phyloP scores from a whole-genome alignment of 2,113 vertebrate genomes.

The Oreochromis spilurus region DNA sequence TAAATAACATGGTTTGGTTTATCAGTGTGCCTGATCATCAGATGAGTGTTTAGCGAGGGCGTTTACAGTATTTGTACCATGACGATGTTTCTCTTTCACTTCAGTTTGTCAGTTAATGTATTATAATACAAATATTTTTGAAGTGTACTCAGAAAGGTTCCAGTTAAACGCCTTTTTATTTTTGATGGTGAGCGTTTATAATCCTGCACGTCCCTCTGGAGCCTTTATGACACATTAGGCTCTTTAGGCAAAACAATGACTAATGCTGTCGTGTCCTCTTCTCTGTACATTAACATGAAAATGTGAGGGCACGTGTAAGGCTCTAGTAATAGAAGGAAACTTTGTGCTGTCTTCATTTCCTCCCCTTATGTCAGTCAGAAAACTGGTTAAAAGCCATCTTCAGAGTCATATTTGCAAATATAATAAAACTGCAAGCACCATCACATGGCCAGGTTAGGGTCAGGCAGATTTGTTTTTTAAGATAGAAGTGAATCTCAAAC shows the following conservation, averaged over 20 bases:
- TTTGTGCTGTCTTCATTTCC: conserved; percentile 1
- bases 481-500: background rate
- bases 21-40: background rate
- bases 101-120: background rate
- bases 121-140: background rate
- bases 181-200: conserved; percentile 32
- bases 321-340: background rate
- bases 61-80: background rate
- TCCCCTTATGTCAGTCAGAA: background rate
- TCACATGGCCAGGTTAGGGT: background rate
- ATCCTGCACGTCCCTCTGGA: conserved; percentile 51
- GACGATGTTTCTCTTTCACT: background rate
- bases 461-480: background rate
- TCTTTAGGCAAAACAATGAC: conserved; percentile 53
- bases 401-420: background rate
- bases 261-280: conserved; percentile 50
- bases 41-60: background rate
- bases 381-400: background rate
- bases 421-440: background rate
- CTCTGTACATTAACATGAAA: conserved; percentile 14
- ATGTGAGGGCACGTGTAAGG: conserved; percentile 3
- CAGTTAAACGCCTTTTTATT: conserved; percentile 25
- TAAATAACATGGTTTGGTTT: background rate
- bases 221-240: conserved; percentile 60
- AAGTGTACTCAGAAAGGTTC: conserved; percentile 20